Evolutionary conservation across 2,797 vertebrate species (phyloP).

Genomic region (Kryptolebias ocellatus): DNA sequence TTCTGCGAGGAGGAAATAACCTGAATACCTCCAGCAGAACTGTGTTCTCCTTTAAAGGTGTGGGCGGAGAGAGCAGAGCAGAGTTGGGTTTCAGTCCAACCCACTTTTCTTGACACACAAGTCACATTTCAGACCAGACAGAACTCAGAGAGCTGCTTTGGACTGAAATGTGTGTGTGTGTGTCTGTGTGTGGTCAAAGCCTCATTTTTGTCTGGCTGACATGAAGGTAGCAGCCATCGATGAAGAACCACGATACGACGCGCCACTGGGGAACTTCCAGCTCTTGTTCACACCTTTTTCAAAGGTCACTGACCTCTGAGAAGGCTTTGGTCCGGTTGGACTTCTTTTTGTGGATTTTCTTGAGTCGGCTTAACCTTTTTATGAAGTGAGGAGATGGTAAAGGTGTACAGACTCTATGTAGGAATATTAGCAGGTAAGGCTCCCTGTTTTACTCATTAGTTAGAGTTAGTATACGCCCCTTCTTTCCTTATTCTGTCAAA

Average conservation of each 20-base stretch:
- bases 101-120: constrained; percentile 44
- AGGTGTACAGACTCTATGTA: constrained; percentile 50
- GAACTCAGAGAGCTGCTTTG: constrained; percentile 39
- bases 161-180: constrained; percentile 19
- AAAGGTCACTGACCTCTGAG: constrained; percentile 49
- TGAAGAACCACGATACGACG: constrained; percentile 49
- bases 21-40: constrained; percentile 51
- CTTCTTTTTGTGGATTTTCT: constrained; percentile 30
- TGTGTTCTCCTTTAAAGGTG: constrained; percentile 65
- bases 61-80: constrained; percentile 54
- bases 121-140: constrained; percentile 14
- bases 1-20: constrained; percentile 31
- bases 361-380: constrained; percentile 30
- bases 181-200: background rate
- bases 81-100: constrained; percentile 67
- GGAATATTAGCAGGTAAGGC: constrained; percentile 69
- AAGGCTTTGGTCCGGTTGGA: constrained; percentile 20
- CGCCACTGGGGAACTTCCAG: constrained; percentile 33
- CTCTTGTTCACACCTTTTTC: constrained; percentile 32
- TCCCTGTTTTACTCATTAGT: background rate
- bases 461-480: background rate
- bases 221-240: constrained; percentile 46
- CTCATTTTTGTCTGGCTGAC: constrained; percentile 28
- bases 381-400: constrained; percentile 67
- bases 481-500: background rate